Conservation (phyloP, 2,888 invertebrate genomes). For the Eudasyphora cyanicolor region DNA sequence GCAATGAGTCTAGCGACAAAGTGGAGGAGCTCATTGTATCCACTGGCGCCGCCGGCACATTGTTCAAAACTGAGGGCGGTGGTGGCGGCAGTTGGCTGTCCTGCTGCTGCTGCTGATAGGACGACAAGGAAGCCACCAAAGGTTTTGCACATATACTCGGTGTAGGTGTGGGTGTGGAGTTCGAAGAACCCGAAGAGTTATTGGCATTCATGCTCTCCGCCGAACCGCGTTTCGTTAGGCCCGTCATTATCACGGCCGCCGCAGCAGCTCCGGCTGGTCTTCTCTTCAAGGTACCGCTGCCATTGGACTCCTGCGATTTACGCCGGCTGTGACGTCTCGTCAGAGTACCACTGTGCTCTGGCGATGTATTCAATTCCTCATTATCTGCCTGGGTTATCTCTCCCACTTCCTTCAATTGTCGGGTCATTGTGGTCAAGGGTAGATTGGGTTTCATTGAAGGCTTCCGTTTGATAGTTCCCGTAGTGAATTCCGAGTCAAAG, state of each 20-base stretch:
- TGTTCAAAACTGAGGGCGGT: conserved; percentile 36
- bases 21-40: conserved; percentile 86
- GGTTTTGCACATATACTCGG: conserved; percentile 78
- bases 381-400: conserved; percentile 82
- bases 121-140: conserved; percentile 65
- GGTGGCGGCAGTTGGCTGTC: conserved; percentile 41
- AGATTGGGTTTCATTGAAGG: conserved; percentile 96
- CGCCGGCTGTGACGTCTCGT: conserved; percentile 82
- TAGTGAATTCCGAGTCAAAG: conserved; percentile 88
- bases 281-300: conserved; percentile 79
- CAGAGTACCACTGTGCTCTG: conserved; percentile 83
- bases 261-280: conserved; percentile 70
- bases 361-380: conserved; percentile 81
- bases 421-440: conserved; percentile 93
- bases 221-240: conserved; percentile 73
- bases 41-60: conserved; percentile 30
- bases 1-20: conserved; percentile 89
- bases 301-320: conserved; percentile 79
- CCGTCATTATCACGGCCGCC: conserved; percentile 65
- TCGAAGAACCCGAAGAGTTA: conserved; percentile 76
- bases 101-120: too few relatives aligned
- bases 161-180: conserved; percentile 79
- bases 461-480: conserved; percentile 94
- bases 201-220: conserved; percentile 75
- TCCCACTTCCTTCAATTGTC: conserved; percentile 92